These are phyloP conservation scores for Onthophagus taurus DNA, from an alignment of 1,140 invertebrate genomes.

Conservation along the genomic window DNA sequence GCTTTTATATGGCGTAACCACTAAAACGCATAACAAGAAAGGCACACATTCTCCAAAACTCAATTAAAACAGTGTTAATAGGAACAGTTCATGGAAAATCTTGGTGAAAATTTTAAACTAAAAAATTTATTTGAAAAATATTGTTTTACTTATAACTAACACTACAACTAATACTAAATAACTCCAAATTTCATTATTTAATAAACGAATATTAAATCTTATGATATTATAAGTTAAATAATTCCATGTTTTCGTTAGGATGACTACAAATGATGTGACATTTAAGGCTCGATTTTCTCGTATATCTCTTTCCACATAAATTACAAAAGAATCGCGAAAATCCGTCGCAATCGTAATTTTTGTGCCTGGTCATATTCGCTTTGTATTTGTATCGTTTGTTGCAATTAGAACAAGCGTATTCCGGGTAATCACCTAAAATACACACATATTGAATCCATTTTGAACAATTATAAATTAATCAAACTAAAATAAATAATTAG, in stretches of 20 bases:
- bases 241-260: too few relatives aligned
- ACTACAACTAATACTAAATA: neutral
- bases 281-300: slow-evolving; percentile 25
- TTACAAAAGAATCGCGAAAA: slow-evolving; percentile 24
- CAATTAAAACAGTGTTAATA: too few relatives aligned
- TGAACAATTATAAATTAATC: neutral
- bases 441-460: neutral
- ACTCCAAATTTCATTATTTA: neutral
- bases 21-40: too few relatives aligned
- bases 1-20: too few relatives aligned
- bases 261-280: slow-evolving; percentile 15
- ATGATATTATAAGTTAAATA: too few relatives aligned
- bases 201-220: too few relatives aligned
- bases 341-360: slow-evolving; percentile 38
- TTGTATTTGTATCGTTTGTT: slow-evolving; percentile 27
- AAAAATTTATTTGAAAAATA: too few relatives aligned
- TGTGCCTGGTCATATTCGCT: slow-evolving; percentile 39
- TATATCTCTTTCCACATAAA: slow-evolving; percentile 33
- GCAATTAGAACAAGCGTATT: slow-evolving; percentile 9
- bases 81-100: too few relatives aligned
- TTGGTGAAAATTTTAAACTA: too few relatives aligned
- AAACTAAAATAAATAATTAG: neutral
- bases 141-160: too few relatives aligned
- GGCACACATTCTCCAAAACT: too few relatives aligned
- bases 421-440: slow-evolving; percentile 7